Percentiles rank a stretch among this genome's conserved stretches.
Conservation (phyloP, 2,113 vertebrate species). For the Leucosticte australis region DNA sequence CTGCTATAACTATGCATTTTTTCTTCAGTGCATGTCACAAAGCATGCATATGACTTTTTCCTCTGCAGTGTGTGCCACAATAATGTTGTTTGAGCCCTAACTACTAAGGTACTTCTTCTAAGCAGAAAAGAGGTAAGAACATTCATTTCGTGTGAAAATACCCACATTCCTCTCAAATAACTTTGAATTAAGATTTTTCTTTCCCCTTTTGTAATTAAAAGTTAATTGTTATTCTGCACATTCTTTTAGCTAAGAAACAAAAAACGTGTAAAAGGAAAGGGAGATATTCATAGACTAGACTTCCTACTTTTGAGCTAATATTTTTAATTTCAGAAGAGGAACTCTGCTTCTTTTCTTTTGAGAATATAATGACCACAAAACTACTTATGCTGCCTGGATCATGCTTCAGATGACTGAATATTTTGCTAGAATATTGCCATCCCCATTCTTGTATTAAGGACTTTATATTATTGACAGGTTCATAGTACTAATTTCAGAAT, state of each 20-base stretch:
- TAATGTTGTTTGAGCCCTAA: not conserved
- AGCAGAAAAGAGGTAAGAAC: not conserved
- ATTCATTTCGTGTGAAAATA: not conserved
- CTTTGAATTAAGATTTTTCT: not conserved
- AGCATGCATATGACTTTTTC: not conserved
- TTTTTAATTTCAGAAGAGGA: not conserved
- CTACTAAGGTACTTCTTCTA: not conserved
- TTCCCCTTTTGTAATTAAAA: not conserved
- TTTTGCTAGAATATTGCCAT: not conserved
- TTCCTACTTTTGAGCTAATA: not conserved
- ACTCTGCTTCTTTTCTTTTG: not conserved
- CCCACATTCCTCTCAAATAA: not conserved
- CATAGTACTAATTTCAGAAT: not conserved
- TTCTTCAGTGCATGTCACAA: not conserved
- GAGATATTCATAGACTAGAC: not conserved
- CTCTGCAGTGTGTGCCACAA: not conserved
- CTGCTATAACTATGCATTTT: not conserved
- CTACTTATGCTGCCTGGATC: not conserved
- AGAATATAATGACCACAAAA: not conserved
- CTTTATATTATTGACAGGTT: not conserved
- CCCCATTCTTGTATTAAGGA: not conserved
- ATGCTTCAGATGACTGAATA: not conserved
- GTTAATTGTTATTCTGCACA: not conserved
- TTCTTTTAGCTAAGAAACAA: not conserved
- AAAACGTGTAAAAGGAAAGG: not conserved